Conservation (phyloP, 1,140 invertebrate species). For the Macrobrachium rosenbergii region DNA sequence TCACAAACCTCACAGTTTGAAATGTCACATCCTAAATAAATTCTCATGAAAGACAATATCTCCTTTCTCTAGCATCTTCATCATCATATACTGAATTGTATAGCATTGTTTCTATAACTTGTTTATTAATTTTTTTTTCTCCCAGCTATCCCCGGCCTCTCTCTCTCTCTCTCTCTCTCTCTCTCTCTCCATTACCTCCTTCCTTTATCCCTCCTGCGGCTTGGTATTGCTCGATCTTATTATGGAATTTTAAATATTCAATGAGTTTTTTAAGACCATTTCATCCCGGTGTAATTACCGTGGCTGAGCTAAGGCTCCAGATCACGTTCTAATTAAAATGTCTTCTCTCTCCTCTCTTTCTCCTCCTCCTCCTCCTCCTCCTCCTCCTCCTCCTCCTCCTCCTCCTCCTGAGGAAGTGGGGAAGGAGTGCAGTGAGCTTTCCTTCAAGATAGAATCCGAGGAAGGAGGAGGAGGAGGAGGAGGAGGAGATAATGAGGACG, state of each 20-base stretch:
- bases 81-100: no score
- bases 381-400: neutral
- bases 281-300: conserved; percentile 35
- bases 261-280: conserved; percentile 35
- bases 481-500: neutral
- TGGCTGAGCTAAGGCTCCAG: conserved; percentile 13
- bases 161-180: neutral
- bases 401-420: neutral
- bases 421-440: no score
- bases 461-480: no score
- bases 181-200: neutral
- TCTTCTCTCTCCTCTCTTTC: neutral
- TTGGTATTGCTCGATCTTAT: conserved; percentile 26
- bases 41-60: no score
- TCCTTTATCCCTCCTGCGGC: neutral
- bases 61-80: no score
- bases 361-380: neutral
- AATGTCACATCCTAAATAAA: no score
- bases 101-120: no score
- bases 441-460: no score
- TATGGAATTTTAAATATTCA: conserved; percentile 30
- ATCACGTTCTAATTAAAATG: conserved; percentile 23
- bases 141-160: neutral
- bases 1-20: no score
- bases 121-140: no score